Base-by-base conservation (phyloP, 1,140 invertebrate genomes). In the Chelonus insularis region DNA sequence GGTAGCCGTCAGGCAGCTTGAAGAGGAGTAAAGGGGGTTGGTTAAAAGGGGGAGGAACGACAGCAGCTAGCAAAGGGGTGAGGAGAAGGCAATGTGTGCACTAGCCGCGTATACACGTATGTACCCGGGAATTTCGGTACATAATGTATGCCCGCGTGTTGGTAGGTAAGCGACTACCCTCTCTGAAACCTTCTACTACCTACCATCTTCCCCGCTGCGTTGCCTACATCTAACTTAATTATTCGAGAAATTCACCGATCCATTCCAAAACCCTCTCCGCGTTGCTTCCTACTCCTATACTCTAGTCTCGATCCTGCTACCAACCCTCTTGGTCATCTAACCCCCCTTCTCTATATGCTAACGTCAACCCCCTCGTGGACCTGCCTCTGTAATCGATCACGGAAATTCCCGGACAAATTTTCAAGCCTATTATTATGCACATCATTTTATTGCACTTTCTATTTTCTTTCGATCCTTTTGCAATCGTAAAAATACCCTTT, bases 221-320 rank as follows among this genome's bases (percentile, higher is more conserved):
- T 72, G 64, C 73, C 74, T 71, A 74, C 71, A 72, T 76, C 79
- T 81, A 80, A 81, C 79, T 81, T 79, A 81, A 80, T 79, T 80
- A 79, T 80, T 80, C 77, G 76, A 78, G 77, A 79, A 81, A 80
- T 81, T 81, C 78, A 78, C 60, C 79, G 76, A 79, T 78, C 78
- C 78, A 78, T 79, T 79, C 74, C 75, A 36, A 29, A 37, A 21
- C 11, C 51, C 14, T 36, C 25, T 37, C 51, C 23, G 18, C 21
- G 11, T 21, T 8, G 3, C 12, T 21, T 2, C 18, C 4, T 20
- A 50, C 50, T 18, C 52, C 7, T 14, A 20, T 11, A n/a, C 52
- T 39, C 11, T 18, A 11, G 12, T 29, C 16, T 39, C 8, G 12
- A n/a, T 12, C 34, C 29, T 51, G 11, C 11, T 20, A 12, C 14